Evolutionary conservation across 2,888 invertebrate genomes (phyloP), one percentile per base, ranked within the genome.

Genomic region (Ceriagrion tenellum): DNA sequence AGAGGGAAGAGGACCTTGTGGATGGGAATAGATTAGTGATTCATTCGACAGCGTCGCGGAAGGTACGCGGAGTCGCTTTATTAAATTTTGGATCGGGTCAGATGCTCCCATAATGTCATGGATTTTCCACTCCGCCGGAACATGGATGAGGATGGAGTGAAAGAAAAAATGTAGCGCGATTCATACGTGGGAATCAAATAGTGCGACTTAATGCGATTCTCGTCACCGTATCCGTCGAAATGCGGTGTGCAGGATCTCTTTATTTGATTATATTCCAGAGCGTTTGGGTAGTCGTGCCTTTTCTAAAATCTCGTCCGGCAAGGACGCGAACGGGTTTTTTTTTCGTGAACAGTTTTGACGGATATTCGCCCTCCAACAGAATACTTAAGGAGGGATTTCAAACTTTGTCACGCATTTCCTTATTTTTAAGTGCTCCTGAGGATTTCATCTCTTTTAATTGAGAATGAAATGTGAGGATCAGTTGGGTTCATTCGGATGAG

Each of bases 81-180:
- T 93, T 93, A 93, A 93, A 93, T 93, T 93, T n/a, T 74, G 47
- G 69, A 69, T 74, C 40, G 93, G 93, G 47, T 47, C 93, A 93
- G n/a, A 93, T 47, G 47, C 93, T 30, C 26, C 56, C 55, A n/a
- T 47, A 47, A 93, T 55, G 63, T 69, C 69, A 55, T 47, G 47
- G 63, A 40, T 93, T 93, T 47, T 23, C 12, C 93, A 47, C 63
- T 35, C 26, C 47, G 23, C n/a, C 26, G 40, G 81, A 35, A 18
- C 16, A 81, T 35, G 81, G 12, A 16, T 3, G 59, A 12, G 59
- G 59, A 81, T 26, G 69, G 35, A 35, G 35, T 69, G 13, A 81
- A 81, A 69, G n/a, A 59, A 81, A 35, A 81, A 8, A 47, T 4
- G n/a, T 35, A 55, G 18, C 18, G 59, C 69, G 69, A 93, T 69